phyloP scores from a whole-genome alignment of 2,113 vertebrate genomes.

The Notiomystis cincta region DNA sequence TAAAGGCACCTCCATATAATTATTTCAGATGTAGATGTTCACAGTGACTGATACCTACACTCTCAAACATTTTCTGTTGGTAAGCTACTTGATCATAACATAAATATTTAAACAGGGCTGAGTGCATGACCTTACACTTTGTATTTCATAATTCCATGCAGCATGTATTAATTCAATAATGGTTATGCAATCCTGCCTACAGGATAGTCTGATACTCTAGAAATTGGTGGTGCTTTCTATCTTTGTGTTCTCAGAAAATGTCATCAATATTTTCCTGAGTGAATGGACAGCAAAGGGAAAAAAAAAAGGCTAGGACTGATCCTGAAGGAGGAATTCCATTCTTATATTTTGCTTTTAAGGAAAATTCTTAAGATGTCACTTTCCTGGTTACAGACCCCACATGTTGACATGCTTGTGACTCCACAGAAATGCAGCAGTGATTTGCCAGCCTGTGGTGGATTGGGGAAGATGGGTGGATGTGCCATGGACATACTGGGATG shows the following conservation, averaged over 20 bases:
- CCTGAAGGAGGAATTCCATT: neutral
- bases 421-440: neutral
- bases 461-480: neutral
- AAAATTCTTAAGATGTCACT: neutral
- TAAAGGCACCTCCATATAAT: neutral
- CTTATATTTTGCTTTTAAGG: neutral
- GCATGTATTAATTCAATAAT: neutral
- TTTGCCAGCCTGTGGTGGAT: neutral
- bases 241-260: neutral
- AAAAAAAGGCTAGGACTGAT: neutral
- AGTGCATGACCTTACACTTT: slow-evolving; percentile 15
- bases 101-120: slow-evolving; percentile 39
- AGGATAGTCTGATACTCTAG: neutral
- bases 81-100: neutral
- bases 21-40: neutral
- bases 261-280: neutral
- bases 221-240: neutral
- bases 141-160: slow-evolving; percentile 10
- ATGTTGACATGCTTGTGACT: neutral
- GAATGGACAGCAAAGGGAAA: rapidly evolving
- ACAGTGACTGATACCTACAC: neutral
- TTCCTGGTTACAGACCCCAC: neutral
- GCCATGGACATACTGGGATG: no score
- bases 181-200: neutral
- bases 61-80: neutral